Evolutionary conservation across 2,888 invertebrate species (phyloP).

Genomic region (Ormia ochracea): DNA sequence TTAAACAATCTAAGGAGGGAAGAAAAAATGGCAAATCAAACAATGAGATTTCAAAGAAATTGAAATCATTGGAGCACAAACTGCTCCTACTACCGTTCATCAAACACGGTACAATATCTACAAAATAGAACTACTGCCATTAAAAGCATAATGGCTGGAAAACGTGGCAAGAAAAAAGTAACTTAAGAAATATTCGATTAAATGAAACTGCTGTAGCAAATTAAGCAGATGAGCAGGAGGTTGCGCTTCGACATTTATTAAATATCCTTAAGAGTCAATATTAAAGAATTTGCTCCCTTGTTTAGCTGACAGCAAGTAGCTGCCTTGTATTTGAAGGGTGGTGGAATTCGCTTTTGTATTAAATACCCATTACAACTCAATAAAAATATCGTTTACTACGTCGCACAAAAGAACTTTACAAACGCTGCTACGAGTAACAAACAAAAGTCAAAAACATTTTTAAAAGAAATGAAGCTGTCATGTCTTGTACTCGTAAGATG

Average conservation of each 20-base stretch:
- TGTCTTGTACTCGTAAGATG: conserved; percentile 8
- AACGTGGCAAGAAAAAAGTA: neutral
- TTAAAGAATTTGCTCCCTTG: neutral
- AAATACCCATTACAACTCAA: conserved; percentile 54
- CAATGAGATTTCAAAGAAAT: conserved; percentile 8
- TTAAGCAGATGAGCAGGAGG: conserved; percentile 62
- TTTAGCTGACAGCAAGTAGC: conserved; percentile 6
- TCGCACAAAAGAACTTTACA: conserved; percentile 18
- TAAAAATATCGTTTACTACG: conserved; percentile 56
- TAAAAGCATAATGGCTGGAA: neutral
- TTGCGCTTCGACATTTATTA: conserved; percentile 47
- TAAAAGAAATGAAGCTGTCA: conserved; percentile 46
- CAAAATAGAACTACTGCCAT: neutral
- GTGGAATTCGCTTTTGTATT: conserved; percentile 39
- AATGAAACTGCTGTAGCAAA: conserved; percentile 31
- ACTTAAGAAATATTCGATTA: conserved; percentile 1
- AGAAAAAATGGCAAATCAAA: neutral
- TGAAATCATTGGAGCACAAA: conserved; percentile 35
- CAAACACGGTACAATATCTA: conserved; percentile 7
- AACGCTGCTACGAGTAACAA: conserved; percentile 7
- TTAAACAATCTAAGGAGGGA: neutral
- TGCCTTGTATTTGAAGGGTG: conserved; percentile 7
- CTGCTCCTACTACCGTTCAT: conserved; percentile 25
- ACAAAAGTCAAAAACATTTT: conserved; percentile 34
- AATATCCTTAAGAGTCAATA: conserved; percentile 19